A percentile compares a stretch with the other conserved stretches of the same genome.
These are phyloP conservation scores for Pristionchus fissidentatus DNA, from an alignment of 2,888 invertebrate genomes.

Conservation along the genomic window DNA sequence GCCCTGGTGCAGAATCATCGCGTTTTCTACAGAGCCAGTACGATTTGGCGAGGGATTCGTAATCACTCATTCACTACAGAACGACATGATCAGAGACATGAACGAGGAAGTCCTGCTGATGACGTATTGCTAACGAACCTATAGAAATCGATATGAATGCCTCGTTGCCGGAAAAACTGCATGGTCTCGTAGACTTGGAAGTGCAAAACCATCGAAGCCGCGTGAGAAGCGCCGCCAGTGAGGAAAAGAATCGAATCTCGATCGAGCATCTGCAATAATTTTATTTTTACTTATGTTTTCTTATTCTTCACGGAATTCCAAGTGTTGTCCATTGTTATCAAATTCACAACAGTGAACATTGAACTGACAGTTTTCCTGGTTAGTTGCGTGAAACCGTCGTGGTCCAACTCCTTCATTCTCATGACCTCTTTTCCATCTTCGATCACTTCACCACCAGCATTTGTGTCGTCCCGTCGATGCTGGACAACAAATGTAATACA, in stretches of 20 bases:
- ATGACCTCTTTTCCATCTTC: not conserved
- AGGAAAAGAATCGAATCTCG: conserved; percentile 30
- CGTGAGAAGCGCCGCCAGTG: conserved; percentile 35
- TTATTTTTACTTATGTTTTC: not conserved
- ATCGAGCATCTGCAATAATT: not conserved
- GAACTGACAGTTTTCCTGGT: not conserved
- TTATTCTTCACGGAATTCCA: too few species aligned
- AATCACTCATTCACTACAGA: not conserved
- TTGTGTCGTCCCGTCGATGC: not conserved
- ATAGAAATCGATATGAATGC: conserved; percentile 12
- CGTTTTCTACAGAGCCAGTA: not conserved
- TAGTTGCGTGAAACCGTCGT: not conserved
- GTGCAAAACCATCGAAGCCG: conserved; percentile 1
- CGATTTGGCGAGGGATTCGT: not conserved
- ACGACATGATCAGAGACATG: not conserved
- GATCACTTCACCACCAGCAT: not conserved
- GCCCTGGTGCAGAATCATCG: too few species aligned
- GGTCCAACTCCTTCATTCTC: conserved; percentile 23
- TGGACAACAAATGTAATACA: too few species aligned
- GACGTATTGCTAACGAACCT: not conserved
- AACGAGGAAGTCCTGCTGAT: not conserved
- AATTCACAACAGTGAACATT: not conserved
- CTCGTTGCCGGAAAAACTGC: not conserved
- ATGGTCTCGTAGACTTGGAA: not conserved
- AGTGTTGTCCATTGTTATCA: too few species aligned